Evolutionary conservation across 2,888 invertebrate genomes (phyloP).

Genomic region (Vesta saturnalis): DNA sequence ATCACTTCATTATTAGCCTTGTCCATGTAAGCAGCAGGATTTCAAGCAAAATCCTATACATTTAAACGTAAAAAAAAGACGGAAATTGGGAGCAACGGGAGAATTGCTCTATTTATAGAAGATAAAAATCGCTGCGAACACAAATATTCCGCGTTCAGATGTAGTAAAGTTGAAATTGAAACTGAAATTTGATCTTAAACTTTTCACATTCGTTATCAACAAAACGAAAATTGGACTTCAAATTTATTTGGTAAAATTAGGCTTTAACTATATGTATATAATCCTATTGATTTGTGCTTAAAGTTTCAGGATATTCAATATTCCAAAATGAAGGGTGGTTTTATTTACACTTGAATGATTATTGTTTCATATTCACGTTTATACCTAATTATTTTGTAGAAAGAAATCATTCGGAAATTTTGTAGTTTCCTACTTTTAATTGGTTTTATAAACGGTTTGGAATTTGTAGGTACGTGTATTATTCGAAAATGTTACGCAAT

Average conservation of each 20-base stretch:
- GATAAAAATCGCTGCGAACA: neutral
- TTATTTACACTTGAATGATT: neutral
- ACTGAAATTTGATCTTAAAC: neutral
- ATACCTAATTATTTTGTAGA: constrained; percentile 2
- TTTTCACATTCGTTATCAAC: too few species aligned
- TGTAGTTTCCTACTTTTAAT: neutral
- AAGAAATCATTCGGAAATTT: constrained; percentile 11
- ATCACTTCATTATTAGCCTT: neutral
- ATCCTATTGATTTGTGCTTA: neutral
- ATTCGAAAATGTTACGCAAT: too few species aligned
- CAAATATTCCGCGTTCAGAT: neutral
- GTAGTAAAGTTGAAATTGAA: neutral
- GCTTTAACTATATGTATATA: neutral
- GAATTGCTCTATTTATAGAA: too few species aligned
- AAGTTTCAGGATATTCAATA: neutral
- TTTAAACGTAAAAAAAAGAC: too few species aligned
- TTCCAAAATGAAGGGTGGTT: neutral
- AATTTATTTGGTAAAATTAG: neutral
- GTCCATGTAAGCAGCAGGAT: neutral
- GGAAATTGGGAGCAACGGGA: too few species aligned
- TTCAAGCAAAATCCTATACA: too few species aligned
- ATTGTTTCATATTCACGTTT: constrained; percentile 4
- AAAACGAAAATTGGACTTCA: neutral
- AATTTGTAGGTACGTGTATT: neutral
- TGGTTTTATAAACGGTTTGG: neutral